Percentiles rank a stretch among this genome's conserved stretches.
These are phyloP conservation scores for Antechinus flavipes DNA, from an alignment of 2,113 vertebrate genomes.

Conservation along the genomic window DNA sequence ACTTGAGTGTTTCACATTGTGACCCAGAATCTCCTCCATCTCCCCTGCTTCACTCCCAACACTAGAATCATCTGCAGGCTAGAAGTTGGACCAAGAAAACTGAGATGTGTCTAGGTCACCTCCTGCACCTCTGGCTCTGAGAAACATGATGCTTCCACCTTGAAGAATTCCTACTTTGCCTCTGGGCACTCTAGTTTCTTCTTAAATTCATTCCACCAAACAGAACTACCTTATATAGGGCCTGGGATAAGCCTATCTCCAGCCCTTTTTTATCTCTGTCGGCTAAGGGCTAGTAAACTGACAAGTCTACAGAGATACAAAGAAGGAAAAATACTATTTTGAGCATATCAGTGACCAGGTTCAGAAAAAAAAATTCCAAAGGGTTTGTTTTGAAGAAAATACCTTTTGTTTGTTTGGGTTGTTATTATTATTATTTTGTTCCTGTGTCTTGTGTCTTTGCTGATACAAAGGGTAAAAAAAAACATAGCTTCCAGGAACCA, in stretches of 20 bases:
- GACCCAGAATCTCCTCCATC: constrained; percentile 35
- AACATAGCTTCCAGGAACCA: background rate
- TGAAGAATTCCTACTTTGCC: background rate
- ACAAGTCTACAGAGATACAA: background rate
- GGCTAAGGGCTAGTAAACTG: background rate
- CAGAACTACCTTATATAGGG: background rate
- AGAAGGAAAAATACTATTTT: background rate
- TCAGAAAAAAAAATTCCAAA: background rate
- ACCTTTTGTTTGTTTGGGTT: background rate
- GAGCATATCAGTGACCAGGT: background rate
- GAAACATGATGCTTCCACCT: background rate
- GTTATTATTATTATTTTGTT: background rate
- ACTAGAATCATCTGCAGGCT: constrained; percentile 60
- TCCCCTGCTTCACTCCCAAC: constrained; percentile 51
- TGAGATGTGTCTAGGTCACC: constrained; percentile 49
- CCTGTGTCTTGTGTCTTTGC: background rate
- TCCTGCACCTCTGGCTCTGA: background rate
- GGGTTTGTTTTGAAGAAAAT: background rate
- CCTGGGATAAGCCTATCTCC: background rate
- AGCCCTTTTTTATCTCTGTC: background rate
- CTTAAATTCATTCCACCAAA: background rate
- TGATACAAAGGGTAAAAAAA: background rate
- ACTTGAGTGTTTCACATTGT: constrained; percentile 26
- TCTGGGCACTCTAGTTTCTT: constrained; percentile 42
- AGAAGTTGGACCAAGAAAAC: constrained; percentile 34